Evolutionary conservation across 2,888 invertebrate genomes (phyloP).

Genomic region (Latrodectus elegans): DNA sequence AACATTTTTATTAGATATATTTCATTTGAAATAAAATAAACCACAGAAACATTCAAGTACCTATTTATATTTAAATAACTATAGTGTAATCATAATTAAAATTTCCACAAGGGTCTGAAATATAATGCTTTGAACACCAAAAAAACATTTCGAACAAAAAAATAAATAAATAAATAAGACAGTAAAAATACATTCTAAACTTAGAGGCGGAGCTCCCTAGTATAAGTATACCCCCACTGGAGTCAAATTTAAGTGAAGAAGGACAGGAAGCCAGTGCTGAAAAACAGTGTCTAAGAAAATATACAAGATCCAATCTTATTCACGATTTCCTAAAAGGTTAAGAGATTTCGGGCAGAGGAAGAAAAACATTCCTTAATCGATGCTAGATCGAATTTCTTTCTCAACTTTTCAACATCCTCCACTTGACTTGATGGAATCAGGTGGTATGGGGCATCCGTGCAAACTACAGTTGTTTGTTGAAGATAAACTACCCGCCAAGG

Average conservation of each 20-base stretch:
- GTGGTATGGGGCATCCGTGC: slow-evolving; percentile 18
- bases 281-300: slow-evolving; percentile 17
- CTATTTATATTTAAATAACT: too few relatives aligned
- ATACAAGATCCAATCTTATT: slow-evolving; percentile 29
- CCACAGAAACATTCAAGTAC: too few relatives aligned
- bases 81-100: too few relatives aligned
- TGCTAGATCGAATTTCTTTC: slow-evolving; percentile 56
- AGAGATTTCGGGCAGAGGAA: slow-evolving; percentile 25
- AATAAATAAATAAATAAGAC: background rate
- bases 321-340: slow-evolving; percentile 21
- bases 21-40: too few relatives aligned
- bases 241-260: background rate
- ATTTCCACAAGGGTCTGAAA: too few relatives aligned
- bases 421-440: slow-evolving; percentile 52
- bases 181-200: background rate
- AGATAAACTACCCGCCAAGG: background rate
- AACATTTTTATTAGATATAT: too few relatives aligned
- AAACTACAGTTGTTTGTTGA: slow-evolving; percentile 32
- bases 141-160: too few relatives aligned
- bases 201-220: background rate
- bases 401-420: slow-evolving; percentile 30
- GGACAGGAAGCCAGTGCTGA: too few relatives aligned
- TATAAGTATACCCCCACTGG: background rate
- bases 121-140: too few relatives aligned
- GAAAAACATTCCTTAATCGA: slow-evolving; percentile 63